Conservation (phyloP, 2,113 vertebrate genomes). For the Leucoraja erinaceus region DNA sequence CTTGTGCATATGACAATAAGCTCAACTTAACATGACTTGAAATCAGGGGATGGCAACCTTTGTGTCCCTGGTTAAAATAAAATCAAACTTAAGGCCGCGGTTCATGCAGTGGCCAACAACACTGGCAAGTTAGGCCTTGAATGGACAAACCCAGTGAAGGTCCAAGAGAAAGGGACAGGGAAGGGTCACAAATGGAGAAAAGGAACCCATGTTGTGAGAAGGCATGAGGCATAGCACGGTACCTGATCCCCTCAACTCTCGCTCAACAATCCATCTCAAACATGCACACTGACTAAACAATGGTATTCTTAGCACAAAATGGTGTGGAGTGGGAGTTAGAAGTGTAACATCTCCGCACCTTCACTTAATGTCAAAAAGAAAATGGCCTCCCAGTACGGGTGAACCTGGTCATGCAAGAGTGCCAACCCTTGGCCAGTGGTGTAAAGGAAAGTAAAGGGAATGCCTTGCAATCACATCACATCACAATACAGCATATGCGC, state of each 20-base stretch:
- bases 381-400: background rate
- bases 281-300: background rate
- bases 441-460: background rate
- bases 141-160: background rate
- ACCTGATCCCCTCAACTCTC: background rate
- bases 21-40: no score
- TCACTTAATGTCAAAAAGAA: background rate
- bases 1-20: no score
- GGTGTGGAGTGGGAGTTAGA: background rate
- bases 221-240: background rate
- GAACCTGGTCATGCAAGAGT: background rate
- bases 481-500: no score
- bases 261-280: background rate
- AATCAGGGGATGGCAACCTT: no score
- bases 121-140: background rate
- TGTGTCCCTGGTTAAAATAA: background rate
- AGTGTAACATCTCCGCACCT: background rate
- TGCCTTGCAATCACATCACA: background rate
- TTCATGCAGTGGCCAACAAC: background rate
- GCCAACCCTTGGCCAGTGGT: background rate
- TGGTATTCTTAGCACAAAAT: background rate
- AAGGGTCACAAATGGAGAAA: background rate
- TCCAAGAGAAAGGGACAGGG: background rate
- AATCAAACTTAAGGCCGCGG: background rate
- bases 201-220: background rate